Conservation (phyloP, 2,113 vertebrate species). For the Nestor notabilis region DNA sequence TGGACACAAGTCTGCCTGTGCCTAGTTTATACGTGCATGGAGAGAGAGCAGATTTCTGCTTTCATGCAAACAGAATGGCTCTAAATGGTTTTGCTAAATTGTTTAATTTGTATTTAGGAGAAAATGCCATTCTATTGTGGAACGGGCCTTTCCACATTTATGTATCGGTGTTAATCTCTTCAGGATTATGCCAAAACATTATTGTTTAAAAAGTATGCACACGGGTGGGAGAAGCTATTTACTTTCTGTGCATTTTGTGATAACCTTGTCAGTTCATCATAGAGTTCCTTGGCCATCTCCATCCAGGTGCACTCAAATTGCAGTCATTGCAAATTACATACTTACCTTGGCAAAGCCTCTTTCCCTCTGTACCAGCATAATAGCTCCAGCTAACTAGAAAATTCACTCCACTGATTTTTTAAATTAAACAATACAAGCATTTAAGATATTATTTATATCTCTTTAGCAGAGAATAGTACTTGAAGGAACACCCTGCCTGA, state of each 20-base stretch:
- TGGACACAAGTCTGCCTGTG: background rate
- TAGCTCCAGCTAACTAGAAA: background rate
- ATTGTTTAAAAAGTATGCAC: background rate
- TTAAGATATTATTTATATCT: slow-evolving; percentile 41
- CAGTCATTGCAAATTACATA: background rate
- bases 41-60: background rate
- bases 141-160: background rate
- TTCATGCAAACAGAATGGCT: background rate
- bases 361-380: background rate
- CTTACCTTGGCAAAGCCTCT: background rate
- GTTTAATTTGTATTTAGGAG: background rate
- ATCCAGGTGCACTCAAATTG: slow-evolving; percentile 6
- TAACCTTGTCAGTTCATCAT: background rate
- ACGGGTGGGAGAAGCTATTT: background rate
- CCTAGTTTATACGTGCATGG: background rate
- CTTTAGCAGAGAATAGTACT: background rate
- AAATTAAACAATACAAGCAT: slow-evolving; percentile 15
- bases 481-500: background rate
- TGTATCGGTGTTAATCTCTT: background rate
- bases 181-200: background rate
- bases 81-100: background rate
- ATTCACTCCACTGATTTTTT: background rate
- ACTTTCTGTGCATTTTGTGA: background rate
- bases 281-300: background rate
- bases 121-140: background rate